Evolutionary conservation across 1,140 invertebrate genomes (phyloP).

Genomic region (Ylistrum balloti): DNA sequence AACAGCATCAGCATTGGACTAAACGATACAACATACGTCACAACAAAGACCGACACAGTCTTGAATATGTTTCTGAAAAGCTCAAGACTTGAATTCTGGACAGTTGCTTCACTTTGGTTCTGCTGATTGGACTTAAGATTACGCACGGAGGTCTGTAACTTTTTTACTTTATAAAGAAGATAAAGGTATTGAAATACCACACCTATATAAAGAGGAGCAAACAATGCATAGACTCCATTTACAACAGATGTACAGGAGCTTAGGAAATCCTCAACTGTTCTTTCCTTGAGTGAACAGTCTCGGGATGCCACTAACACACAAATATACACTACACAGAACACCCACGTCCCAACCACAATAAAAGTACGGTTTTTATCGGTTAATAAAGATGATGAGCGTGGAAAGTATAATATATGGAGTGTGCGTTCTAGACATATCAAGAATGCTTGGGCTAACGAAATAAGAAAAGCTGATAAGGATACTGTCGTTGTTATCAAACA

Average conservation of each 20-base stretch:
- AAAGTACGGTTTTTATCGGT: neutral
- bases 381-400: neutral
- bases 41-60: neutral
- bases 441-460: neutral
- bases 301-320: neutral
- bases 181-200: neutral
- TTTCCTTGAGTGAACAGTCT: neutral
- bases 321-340: neutral
- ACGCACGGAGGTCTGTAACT: neutral
- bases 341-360: neutral
- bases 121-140: neutral
- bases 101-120: neutral
- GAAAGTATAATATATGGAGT: neutral
- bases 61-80: conserved; percentile 15
- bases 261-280: neutral
- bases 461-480: neutral
- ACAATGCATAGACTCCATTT: neutral
- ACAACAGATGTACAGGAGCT: neutral
- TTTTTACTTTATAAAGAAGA: neutral
- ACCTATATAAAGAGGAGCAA: neutral
- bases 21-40: neutral
- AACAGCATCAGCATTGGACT: neutral
- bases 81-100: neutral
- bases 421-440: neutral
- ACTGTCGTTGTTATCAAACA: neutral